These are phyloP conservation scores for Standfussiana lucernea DNA, from an alignment of 2,888 invertebrate genomes.

Conservation along the genomic window DNA sequence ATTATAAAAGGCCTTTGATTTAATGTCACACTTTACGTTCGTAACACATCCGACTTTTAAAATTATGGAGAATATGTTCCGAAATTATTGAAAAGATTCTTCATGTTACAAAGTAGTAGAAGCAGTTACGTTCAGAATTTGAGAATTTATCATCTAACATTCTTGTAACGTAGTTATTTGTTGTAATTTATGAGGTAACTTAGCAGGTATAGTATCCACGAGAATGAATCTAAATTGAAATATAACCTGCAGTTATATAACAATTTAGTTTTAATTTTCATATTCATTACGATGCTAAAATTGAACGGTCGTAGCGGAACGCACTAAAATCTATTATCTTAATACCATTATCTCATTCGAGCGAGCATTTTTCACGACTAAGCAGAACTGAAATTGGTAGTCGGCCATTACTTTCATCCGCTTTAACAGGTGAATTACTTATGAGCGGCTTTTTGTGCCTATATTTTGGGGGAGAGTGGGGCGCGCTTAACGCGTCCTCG, in stretches of 20 bases:
- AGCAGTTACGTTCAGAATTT: conserved; percentile 37
- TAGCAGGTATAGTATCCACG: conserved; percentile 15
- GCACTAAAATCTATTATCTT: conserved; percentile 57
- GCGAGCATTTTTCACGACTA: conserved; percentile 59
- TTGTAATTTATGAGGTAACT: conserved; percentile 47
- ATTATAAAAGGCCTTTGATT: conserved; percentile 47
- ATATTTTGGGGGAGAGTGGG: conserved; percentile 57
- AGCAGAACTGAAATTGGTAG: conserved; percentile 62
- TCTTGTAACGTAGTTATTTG: conserved; percentile 51
- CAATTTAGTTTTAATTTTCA: conserved; percentile 40
- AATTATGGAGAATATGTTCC: conserved; percentile 45
- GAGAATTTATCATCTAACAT: conserved; percentile 45
- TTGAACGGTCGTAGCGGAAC: conserved; percentile 17
- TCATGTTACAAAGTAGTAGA: conserved; percentile 5
- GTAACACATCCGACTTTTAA: conserved; percentile 43
- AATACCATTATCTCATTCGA: conserved; percentile 58
- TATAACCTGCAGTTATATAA: conserved; percentile 34
- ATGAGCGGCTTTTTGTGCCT: conserved; percentile 69
- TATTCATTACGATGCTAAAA: conserved; percentile 39
- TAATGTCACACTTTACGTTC: conserved; percentile 47
- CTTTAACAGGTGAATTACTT: conserved; percentile 67
- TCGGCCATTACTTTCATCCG: conserved; percentile 61
- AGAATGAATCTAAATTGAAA: conserved; percentile 46
- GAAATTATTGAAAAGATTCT: conserved; percentile 54
- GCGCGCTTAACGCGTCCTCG: conserved; percentile 47